Evolutionary conservation across 1,140 invertebrate genomes (phyloP), one percentile per base, ranked within the genome.

Genomic region (Apis laboriosa): DNA sequence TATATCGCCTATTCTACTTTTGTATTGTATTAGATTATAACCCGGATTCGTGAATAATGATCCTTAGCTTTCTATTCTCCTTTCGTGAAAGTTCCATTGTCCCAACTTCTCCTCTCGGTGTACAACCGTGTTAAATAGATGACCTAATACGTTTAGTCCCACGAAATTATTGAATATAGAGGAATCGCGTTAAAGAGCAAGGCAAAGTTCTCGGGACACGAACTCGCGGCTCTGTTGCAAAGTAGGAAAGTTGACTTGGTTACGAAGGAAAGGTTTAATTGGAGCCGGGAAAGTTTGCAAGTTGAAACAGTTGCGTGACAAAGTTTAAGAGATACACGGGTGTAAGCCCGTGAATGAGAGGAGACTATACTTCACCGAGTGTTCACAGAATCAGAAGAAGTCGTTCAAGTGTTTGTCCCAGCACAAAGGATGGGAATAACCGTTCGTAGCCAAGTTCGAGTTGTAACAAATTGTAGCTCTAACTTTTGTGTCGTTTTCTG

Each of bases 271-370:
- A 17, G 72, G 12, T 43, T 43, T 58, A 43, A 74, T 74, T 58
- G 72, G 56, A 13, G 53, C 34, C 53, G 28, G 19, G 34, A 15
- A 34, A 75, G 56, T 75, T 75, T 63, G 19, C 8, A 61, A 63
- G 56, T 75, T 61, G 60, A 24, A 72, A 75, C 72, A 49, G 56
- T 75, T 19, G 43, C 58, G 56, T 61, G 72, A 24, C 56, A 11
- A 61, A 75, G 56, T 75, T 75, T 61, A 58, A 49, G 56, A 75
- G 28, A 75, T 75, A 49, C 34, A 24, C 56, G 13, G 56, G 49
- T 56, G 49, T 72, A 55, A 72, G 51, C 28, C 24, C 56, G 34
- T 19, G 56, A 75, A 75, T 24, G 56, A 19, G 19, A n/a, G 24
- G 19, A 17, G 72, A 74, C 21, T 9, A 21, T 8, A 55, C 15